These are phyloP conservation scores for Camelus bactrianus DNA, from an alignment of 2,113 vertebrate species.

Conservation along the genomic window DNA sequence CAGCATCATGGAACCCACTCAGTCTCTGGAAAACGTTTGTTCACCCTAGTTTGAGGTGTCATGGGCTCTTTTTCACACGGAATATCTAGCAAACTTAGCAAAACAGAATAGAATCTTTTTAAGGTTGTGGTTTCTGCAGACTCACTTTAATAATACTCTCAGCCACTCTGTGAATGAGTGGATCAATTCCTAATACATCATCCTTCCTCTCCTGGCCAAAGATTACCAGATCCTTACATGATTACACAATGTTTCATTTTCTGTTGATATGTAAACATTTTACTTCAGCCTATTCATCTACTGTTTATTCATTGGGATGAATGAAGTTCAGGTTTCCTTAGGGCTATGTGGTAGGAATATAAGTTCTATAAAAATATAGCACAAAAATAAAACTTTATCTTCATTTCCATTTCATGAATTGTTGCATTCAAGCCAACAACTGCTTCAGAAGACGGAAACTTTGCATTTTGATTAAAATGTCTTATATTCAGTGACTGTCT, in stretches of 20 bases:
- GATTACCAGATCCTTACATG: not conserved
- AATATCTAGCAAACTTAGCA: not conserved
- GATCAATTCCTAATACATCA: not conserved
- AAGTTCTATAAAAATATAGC: not conserved
- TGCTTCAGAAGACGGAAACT: not conserved
- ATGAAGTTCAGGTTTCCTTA: not conserved
- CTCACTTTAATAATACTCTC: not conserved
- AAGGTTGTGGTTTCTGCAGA: not conserved
- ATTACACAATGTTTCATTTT: not conserved
- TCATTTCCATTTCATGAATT: not conserved
- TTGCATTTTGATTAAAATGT: slow-evolving; percentile 12
- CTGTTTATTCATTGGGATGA: not conserved
- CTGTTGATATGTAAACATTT: not conserved
- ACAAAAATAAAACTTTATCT: not conserved
- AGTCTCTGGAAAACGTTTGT: not conserved
- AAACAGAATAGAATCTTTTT: not conserved
- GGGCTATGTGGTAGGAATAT: not conserved
- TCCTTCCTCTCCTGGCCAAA: not conserved
- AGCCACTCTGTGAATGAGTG: not conserved
- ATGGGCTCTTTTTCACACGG: not conserved
- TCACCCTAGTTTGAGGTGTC: not conserved
- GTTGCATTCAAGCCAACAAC: not conserved
- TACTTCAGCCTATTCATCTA: not conserved
- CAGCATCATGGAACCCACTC: too few relatives aligned
- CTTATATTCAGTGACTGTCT: not conserved